Conservation (phyloP, 2,113 vertebrate species). For the Pao palembangensis region DNA sequence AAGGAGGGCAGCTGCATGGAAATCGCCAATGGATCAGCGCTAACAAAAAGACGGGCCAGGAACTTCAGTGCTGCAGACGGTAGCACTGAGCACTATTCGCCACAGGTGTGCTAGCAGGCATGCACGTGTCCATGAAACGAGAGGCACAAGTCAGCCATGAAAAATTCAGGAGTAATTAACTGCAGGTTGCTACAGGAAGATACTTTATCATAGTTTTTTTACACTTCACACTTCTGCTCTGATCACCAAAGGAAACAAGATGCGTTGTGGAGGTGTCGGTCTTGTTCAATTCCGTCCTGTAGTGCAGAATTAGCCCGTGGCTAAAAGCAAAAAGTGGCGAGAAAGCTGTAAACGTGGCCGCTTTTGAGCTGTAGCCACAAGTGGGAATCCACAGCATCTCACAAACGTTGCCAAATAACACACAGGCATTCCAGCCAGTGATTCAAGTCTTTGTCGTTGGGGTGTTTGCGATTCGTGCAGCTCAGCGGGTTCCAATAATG, state of each 20-base stretch:
- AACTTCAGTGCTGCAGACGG: not conserved
- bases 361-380: not conserved
- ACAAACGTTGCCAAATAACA: not conserved
- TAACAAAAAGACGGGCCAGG: no score
- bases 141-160: conserved; percentile 45
- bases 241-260: conserved; percentile 10
- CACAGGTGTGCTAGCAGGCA: conserved; percentile 38
- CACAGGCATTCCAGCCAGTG: not conserved
- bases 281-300: not conserved
- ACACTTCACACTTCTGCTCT: conserved; percentile 23
- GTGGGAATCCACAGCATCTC: not conserved
- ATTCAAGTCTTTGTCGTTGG: no score
- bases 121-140: conserved; percentile 32
- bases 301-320: not conserved
- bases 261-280: not conserved
- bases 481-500: no score
- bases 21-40: not conserved
- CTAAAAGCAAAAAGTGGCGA: not conserved
- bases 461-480: no score
- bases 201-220: conserved; percentile 42
- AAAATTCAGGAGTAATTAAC: conserved; percentile 54
- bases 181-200: conserved; percentile 28
- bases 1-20: conserved; percentile 26
- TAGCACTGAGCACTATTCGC: not conserved
- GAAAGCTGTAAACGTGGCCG: not conserved